These are phyloP conservation scores for Calcarius lapponicus DNA, from an alignment of 2,797 vertebrate species.

Conservation along the genomic window DNA sequence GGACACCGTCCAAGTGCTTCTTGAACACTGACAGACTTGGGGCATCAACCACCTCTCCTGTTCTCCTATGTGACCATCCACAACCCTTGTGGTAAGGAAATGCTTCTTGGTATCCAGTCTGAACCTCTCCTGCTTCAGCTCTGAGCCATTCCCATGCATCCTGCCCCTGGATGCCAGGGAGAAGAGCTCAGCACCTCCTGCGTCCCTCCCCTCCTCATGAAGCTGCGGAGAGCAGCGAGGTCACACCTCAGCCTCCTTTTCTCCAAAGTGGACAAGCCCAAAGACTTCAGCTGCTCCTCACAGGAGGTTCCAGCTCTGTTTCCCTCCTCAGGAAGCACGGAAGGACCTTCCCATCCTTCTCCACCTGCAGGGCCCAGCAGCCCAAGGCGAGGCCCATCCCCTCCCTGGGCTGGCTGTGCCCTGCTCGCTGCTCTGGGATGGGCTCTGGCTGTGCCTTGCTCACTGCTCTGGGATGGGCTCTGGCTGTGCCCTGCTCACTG, in stretches of 20 bases:
- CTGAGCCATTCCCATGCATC: not conserved
- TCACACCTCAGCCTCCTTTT: not conserved
- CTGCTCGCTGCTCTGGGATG: too few relatives aligned
- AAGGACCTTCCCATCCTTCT: not conserved
- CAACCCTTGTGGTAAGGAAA: not conserved
- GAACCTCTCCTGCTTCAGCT: not conserved
- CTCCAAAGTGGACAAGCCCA: not conserved
- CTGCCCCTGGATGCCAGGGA: not conserved
- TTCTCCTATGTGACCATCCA: not conserved
- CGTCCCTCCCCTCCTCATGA: not conserved
- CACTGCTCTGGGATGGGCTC: too few relatives aligned
- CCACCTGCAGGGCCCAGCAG: not conserved
- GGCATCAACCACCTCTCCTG: not conserved
- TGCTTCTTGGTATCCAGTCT: too few relatives aligned
- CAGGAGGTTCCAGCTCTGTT: not conserved
- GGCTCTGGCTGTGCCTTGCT: too few relatives aligned
- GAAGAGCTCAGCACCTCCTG: not conserved
- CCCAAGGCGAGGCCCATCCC: not conserved
- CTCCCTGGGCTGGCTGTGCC: not conserved
- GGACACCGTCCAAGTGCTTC: not conserved
- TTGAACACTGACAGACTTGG: not conserved
- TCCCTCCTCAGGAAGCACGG: not conserved
- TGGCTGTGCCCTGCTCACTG: too few relatives aligned
- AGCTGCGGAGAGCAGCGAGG: not conserved
- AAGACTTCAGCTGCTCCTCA: not conserved